A percentile compares a stretch with the other conserved stretches of the same genome.
These are phyloP conservation scores for Catostylus mosaicus DNA, from an alignment of 30 jellyfish, hydroid and myxozoan species.

Conservation along the genomic window DNA sequence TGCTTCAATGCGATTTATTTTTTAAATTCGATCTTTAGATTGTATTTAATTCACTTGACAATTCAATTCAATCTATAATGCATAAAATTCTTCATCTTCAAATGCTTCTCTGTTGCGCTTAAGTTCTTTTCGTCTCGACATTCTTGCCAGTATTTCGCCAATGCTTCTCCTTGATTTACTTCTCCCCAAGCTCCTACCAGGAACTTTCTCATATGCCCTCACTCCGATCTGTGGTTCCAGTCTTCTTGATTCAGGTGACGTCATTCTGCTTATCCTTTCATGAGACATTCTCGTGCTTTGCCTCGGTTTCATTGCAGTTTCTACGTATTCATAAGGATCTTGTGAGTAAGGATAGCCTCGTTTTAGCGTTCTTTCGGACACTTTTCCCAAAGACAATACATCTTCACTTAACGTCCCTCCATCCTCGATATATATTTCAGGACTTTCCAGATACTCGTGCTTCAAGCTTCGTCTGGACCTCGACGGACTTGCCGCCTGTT, in stretches of 20 bases:
- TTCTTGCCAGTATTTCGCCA: conserved; percentile 40
- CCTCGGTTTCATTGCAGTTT: conserved; percentile 45
- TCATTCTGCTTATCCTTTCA: background rate
- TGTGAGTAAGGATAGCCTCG: conserved; percentile 65
- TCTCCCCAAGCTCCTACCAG: background rate
- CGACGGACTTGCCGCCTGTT: background rate
- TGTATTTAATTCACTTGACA: too few relatives aligned
- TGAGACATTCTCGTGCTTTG: background rate
- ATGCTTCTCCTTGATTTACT: conserved; percentile 34
- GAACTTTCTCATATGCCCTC: background rate
- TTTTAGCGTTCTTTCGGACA: conserved; percentile 3
- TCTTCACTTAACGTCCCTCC: conserved; percentile 7
- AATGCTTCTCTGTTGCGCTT: conserved; percentile 40
- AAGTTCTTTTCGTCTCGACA: conserved; percentile 56
- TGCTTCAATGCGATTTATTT: too few relatives aligned
- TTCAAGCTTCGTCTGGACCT: background rate
- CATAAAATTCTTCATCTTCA: conserved; percentile 19
- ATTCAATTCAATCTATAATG: background rate
- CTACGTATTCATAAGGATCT: conserved; percentile 55
- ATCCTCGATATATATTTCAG: background rate
- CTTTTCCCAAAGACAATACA: background rate
- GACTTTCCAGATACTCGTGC: background rate
- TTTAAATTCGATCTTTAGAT: too few relatives aligned
- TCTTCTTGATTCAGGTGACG: background rate
- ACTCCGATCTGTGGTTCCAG: background rate